Conservation (phyloP, 2,113 vertebrate species). For the Athene noctua region DNA sequence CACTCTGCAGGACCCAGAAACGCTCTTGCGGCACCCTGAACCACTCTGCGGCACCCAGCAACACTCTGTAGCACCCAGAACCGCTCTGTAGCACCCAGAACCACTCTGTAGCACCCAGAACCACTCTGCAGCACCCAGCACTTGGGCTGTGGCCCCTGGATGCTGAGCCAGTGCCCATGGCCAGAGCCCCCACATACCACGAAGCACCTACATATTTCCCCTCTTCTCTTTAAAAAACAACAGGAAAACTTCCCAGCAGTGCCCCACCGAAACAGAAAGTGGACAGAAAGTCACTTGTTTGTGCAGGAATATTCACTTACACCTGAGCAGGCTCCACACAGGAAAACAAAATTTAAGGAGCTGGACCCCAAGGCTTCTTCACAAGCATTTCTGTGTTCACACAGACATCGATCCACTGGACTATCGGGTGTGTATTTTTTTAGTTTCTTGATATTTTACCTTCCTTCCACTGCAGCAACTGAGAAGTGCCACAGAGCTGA, state of each 20-base stretch:
- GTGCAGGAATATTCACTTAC: not conserved
- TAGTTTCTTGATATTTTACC: not conserved
- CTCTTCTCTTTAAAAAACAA: not conserved
- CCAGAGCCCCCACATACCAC: not conserved
- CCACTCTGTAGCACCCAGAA: too few relatives aligned
- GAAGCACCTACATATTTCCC: not conserved
- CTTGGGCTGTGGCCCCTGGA: not conserved
- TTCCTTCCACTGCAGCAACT: not conserved
- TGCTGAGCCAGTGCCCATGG: not conserved
- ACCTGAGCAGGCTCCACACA: fast-evolving
- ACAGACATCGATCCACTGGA: too few relatives aligned
- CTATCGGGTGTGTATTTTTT: not conserved
- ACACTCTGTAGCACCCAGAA: too few relatives aligned
- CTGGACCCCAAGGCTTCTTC: not conserved
- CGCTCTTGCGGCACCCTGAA: too few relatives aligned
- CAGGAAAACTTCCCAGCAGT: not conserved
- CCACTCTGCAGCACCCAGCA: too few relatives aligned
- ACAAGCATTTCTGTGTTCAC: not conserved
- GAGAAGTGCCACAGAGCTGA: not conserved
- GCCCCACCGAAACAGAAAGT: not conserved
- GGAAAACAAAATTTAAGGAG: not conserved
- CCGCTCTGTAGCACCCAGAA: too few relatives aligned
- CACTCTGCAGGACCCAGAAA: too few relatives aligned
- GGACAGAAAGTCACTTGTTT: not conserved
- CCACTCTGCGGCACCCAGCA: too few relatives aligned